Evolutionary conservation across 2,888 invertebrate species (phyloP), one percentile per base, ranked within the genome.

Genomic region (Tenthredo mesomela): DNA sequence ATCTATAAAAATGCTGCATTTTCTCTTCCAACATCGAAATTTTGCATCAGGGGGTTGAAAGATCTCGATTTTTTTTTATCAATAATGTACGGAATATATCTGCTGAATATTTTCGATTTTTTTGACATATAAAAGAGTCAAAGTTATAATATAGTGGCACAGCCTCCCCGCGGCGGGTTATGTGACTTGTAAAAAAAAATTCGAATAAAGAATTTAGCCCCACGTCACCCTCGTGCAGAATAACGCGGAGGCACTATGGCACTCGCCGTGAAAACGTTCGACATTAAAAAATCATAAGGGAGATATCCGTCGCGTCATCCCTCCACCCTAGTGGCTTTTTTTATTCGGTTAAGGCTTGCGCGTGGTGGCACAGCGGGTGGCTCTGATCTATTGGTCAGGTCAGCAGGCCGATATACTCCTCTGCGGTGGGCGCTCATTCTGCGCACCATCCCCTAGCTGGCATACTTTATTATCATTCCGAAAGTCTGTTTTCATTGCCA

Each of bases 271-370:
- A 90, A 89, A 90, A 87, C 85, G 89, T 87, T 86, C 78, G 85
- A 78, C 85, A 88, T 90, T 90, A 91, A 91, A 91, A 90, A 91
- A 90, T 91, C 89, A 91, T 90, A 89, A 89, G 89, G 89, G 88
- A 87, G 86, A 87, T 88, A 86, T 90, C 88, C 87, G 87, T 86
- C 88, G 85, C 86, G 87, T 87, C 87, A 87, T 88, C 87, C 85
- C 87, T 85, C n/a, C 25, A 47, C 82, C 82, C 82, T 82, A 33
- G 61, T 80, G 80, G 61, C 80, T 80, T 70, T 82, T 67, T 82
- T 82, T 70, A 82, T 82, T 82, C 82, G 82, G 43, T 82, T 82
- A 82, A 82, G 70, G 67, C 29, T 70, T n/a, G 70, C 82, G 67
- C 70, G 67, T 50, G 82, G 82, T 82, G 82, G 67, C 82, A 67